Evolutionary conservation across 2,113 vertebrate species (phyloP), one percentile per base, ranked within the genome.

Genomic region (Pterocles gutturalis): DNA sequence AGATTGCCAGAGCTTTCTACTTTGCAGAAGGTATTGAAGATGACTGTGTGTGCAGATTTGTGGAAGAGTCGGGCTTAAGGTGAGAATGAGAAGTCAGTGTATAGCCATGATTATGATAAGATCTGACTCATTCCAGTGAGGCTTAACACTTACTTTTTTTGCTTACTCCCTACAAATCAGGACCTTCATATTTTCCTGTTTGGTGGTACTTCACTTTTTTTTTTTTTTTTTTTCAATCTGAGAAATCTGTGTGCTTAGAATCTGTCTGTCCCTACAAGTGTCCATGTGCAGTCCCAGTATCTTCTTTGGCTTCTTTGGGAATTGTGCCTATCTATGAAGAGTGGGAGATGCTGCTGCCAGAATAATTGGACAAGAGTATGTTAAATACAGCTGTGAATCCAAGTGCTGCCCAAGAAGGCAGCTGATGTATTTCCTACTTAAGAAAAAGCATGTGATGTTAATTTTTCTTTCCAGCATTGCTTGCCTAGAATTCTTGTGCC

Each of bases 91-190:
- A 33, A 71, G 13, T 38, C 21, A 4, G 1, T 48, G 10, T 89
- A 2, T 45, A 62, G 21, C n/a, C 2, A 14, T 76, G 25, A 65
- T 17, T 41, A 16, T n/a, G 18, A 53, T 8, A 60, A 69, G 57
- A 64, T 18, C 5, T 0, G 0, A 17, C 1, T 64, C 31, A 12
- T 62, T 80, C 17, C 14, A 36, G 21, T 45, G 38, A 62, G 48
- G 22, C 11, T 15, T 18, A 55, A 19, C 8, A 6, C 11, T 49
- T 62, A 13, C 8, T 20, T 55, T 45, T 34, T 72, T 73, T 89
- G 11, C 78, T 87, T 89, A 6, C 21, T 83, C 2, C 7, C 2
- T 14, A 17, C 28, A 75, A 65, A 75, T 71, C 26, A 34, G 15
- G 13, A 25, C 21, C 15, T 49, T 79, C 3, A 22, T 31, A 3